Evolutionary conservation across 2,888 invertebrate genomes (phyloP).

Genomic region (Acanthoscelides obtectus): DNA sequence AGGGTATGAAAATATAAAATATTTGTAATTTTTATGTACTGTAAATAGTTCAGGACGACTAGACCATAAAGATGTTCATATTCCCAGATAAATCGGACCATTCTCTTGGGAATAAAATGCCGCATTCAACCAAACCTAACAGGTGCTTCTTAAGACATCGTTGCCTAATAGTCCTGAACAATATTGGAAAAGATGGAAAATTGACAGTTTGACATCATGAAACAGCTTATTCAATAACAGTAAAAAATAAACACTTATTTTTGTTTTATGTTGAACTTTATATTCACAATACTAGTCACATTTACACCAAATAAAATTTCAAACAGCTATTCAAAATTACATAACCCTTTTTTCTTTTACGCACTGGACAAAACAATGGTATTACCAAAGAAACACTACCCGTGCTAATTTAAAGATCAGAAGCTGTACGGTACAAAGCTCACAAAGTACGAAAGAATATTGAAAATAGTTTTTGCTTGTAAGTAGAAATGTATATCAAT

Average conservation of each 20-base stretch:
- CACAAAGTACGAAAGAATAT: no score
- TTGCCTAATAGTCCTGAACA: not conserved
- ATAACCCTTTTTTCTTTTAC: not conserved
- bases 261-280: not conserved
- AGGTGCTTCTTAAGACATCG: no score
- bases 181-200: not conserved
- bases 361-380: not conserved
- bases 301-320: not conserved
- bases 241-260: not conserved
- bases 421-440: no score
- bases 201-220: not conserved
- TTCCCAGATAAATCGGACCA: no score
- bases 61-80: no score
- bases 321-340: not conserved
- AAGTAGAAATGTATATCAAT: not conserved
- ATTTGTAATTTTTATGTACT: no score
- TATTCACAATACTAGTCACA: not conserved
- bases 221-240: not conserved
- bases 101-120: no score
- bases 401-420: not conserved
- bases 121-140: no score
- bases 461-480: no score
- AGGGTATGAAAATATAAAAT: no score
- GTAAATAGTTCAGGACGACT: not conserved
- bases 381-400: not conserved